These are phyloP conservation scores for Neodontobutis hainanensis DNA, from an alignment of 2,113 vertebrate species.

Conservation along the genomic window DNA sequence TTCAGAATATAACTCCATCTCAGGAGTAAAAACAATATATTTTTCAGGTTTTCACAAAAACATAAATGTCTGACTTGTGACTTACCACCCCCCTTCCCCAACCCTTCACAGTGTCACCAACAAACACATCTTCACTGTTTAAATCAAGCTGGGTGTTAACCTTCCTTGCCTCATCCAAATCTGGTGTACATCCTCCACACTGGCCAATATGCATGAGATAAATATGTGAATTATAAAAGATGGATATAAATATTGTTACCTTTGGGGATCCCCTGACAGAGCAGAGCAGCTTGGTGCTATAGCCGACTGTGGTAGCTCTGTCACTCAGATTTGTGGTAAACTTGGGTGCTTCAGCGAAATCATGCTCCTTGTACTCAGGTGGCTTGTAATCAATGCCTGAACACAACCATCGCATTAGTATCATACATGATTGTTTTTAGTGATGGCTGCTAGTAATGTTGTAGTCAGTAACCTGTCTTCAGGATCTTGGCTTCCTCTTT, in stretches of 20 bases:
- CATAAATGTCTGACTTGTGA: no score
- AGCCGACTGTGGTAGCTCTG: constrained; percentile 87
- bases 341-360: constrained; percentile 89
- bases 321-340: constrained; percentile 89
- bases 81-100: no score
- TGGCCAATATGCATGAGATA: no score
- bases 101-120: no score
- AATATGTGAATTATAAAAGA: no score
- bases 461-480: constrained; percentile 82
- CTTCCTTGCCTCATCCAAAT: no score
- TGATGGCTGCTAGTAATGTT: background rate
- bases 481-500: constrained; percentile 81
- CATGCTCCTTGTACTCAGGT: constrained; percentile 78
- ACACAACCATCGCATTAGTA: background rate
- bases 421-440: background rate
- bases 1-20: background rate
- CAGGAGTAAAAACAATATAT: no score
- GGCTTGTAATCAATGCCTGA: constrained; percentile 81
- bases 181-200: no score
- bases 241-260: constrained; percentile 69
- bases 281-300: constrained; percentile 92
- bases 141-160: no score
- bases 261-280: constrained; percentile 88
- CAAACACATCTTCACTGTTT: no score
- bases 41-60: no score